Percentiles rank a stretch among this genome's conserved stretches.
phyloP scores from a whole-genome alignment of 1,140 invertebrate genomes.

The Drosophila seguyi region DNA sequence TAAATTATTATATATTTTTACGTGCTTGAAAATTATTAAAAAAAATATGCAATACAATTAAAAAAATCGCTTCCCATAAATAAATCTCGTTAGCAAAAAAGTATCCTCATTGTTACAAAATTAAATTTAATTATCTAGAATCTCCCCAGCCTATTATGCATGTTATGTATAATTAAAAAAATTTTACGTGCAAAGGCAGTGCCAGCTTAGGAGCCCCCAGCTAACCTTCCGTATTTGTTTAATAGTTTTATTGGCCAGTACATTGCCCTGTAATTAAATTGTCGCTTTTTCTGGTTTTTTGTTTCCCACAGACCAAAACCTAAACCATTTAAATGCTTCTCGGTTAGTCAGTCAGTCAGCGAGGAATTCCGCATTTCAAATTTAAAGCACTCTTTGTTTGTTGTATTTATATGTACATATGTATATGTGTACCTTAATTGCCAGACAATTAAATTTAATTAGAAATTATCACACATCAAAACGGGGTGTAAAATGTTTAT shows the following conservation, averaged over 20 bases:
- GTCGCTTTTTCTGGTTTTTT: conserved; percentile 20
- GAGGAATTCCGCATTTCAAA: conserved; percentile 40
- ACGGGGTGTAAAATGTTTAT: conserved; percentile 39
- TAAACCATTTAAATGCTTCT: conserved; percentile 29
- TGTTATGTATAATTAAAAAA: background rate
- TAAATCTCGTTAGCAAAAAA: too few relatives aligned
- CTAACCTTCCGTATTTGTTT: conserved; percentile 34
- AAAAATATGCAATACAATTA: background rate
- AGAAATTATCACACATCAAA: conserved; percentile 38
- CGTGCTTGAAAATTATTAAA: background rate
- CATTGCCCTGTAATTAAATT: conserved; percentile 45
- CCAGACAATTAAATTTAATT: conserved; percentile 53
- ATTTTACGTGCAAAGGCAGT: background rate
- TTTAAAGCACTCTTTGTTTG: conserved; percentile 30
- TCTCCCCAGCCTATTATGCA: background rate
- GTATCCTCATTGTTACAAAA: background rate
- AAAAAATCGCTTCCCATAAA: background rate
- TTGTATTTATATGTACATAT: background rate
- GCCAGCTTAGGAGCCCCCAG: conserved; percentile 6
- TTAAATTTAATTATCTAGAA: background rate
- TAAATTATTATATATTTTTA: background rate
- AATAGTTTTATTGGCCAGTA: conserved; percentile 44
- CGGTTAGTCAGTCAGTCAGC: conserved; percentile 6
- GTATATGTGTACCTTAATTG: conserved; percentile 35
- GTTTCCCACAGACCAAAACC: conserved; percentile 28